phyloP scores from a whole-genome alignment of 2,888 invertebrate species.

The Melieria crassipennis region DNA sequence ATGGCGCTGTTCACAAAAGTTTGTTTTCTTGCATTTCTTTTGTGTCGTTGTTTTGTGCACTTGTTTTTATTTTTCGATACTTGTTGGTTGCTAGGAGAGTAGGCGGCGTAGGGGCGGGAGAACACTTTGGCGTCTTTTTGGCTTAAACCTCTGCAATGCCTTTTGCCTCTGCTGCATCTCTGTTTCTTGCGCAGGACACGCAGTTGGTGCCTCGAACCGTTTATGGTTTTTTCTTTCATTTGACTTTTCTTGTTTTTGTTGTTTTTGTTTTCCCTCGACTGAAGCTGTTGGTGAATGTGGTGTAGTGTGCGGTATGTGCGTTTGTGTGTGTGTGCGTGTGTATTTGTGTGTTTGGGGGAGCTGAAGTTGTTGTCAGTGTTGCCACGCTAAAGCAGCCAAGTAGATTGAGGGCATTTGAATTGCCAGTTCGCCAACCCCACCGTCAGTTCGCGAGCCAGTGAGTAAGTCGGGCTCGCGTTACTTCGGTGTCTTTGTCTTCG shows the following conservation, averaged over 20 bases:
- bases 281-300: slow-evolving; percentile 22
- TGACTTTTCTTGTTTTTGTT: neutral
- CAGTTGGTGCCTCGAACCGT: slow-evolving; percentile 6
- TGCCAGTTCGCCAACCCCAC: too few relatives aligned
- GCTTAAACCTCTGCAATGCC: slow-evolving; percentile 52
- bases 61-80: slow-evolving; percentile 26
- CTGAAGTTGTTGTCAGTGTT: slow-evolving; percentile 23
- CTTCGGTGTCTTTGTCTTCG: neutral
- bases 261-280: slow-evolving; percentile 8
- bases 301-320: too few relatives aligned
- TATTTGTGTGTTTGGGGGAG: slow-evolving; percentile 11
- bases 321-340: slow-evolving; percentile 1
- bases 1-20: slow-evolving; percentile 58
- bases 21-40: slow-evolving; percentile 39
- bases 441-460: too few relatives aligned
- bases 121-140: slow-evolving; percentile 51
- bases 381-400: neutral
- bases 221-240: neutral
- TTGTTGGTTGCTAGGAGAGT: too few relatives aligned
- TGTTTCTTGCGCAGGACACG: neutral
- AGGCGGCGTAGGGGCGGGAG: too few relatives aligned
- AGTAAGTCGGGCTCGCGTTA: slow-evolving; percentile 17
- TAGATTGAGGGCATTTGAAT: too few relatives aligned
- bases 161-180: neutral
- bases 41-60: slow-evolving; percentile 47